A percentile compares a stretch with the other conserved stretches of the same genome.
Conservation (phyloP, 2,113 vertebrate species). For the Leptobrachium leishanense region DNA sequence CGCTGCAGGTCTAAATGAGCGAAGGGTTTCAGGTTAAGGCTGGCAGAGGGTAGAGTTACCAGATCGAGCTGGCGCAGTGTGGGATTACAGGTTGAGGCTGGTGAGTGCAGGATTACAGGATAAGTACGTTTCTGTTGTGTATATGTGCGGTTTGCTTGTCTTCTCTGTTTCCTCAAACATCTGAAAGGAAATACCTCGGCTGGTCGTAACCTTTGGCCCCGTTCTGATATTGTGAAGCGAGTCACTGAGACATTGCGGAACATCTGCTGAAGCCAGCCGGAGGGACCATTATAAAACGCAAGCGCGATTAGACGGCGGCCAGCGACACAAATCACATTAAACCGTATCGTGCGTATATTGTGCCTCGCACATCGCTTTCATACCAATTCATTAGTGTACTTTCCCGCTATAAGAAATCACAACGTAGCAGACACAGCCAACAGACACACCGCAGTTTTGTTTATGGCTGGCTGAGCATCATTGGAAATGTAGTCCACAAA, state of each 20-base stretch:
- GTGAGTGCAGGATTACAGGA: constrained; percentile 23
- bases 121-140: too few relatives aligned
- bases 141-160: constrained; percentile 18
- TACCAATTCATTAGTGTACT: too few relatives aligned
- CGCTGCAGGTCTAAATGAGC: background rate
- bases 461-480: too few relatives aligned
- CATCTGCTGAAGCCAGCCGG: background rate
- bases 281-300: background rate
- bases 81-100: constrained; percentile 24
- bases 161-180: constrained; percentile 25
- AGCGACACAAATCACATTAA: too few relatives aligned
- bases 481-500: too few relatives aligned
- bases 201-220: constrained; percentile 20
- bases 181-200: constrained; percentile 21
- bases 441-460: too few relatives aligned
- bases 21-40: constrained; percentile 16
- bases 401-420: too few relatives aligned
- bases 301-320: too few relatives aligned
- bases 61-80: constrained; percentile 8
- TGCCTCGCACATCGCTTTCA: too few relatives aligned
- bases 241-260: background rate
- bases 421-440: too few relatives aligned
- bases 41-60: background rate
- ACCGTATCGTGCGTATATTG: too few relatives aligned
- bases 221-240: constrained; percentile 17